These are phyloP conservation scores for Alviniconcha strummeri DNA, from an alignment of 2,888 invertebrate species.

Conservation along the genomic window DNA sequence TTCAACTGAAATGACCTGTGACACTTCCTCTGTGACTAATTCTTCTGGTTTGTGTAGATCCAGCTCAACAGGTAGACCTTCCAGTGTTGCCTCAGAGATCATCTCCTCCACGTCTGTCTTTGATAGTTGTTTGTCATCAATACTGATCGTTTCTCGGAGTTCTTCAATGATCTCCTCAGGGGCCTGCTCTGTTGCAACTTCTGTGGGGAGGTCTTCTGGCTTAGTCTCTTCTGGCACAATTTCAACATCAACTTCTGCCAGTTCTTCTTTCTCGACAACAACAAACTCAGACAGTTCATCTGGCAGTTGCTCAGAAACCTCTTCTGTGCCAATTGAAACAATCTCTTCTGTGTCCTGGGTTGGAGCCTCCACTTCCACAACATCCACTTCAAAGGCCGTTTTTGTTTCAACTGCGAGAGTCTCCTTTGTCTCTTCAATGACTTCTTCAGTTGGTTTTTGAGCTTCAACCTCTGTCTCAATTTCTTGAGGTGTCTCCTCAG, in stretches of 20 bases:
- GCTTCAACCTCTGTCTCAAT: slow-evolving; percentile 21
- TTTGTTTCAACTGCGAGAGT: slow-evolving; percentile 24
- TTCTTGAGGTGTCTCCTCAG: slow-evolving; percentile 27
- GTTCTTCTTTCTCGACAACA: slow-evolving; percentile 28
- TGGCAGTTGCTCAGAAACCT: slow-evolving; percentile 19
- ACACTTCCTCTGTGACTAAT: slow-evolving; percentile 22
- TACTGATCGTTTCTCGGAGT: slow-evolving; percentile 15
- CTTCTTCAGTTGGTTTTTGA: slow-evolving; percentile 39
- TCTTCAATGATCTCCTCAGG: slow-evolving; percentile 34
- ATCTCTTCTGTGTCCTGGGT: slow-evolving; percentile 30
- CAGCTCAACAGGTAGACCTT: slow-evolving; percentile 34
- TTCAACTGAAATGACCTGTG: slow-evolving; percentile 28
- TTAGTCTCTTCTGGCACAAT: slow-evolving; percentile 28
- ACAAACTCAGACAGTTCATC: slow-evolving; percentile 31
- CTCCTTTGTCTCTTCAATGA: slow-evolving; percentile 38
- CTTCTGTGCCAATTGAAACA: slow-evolving; percentile 21
- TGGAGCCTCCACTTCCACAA: slow-evolving; percentile 20
- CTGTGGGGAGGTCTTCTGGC: slow-evolving; percentile 20
- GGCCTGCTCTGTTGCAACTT: slow-evolving; percentile 12
- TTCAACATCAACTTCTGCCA: slow-evolving; percentile 29
- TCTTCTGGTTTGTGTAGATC: slow-evolving; percentile 29
- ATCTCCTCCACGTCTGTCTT: slow-evolving; percentile 34
- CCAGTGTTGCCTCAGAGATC: slow-evolving; percentile 37
- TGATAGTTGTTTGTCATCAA: slow-evolving; percentile 38
- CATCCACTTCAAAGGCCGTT: slow-evolving; percentile 27